Evolutionary conservation across 2,113 vertebrate species (phyloP).

Genomic region (Sander vitreus): DNA sequence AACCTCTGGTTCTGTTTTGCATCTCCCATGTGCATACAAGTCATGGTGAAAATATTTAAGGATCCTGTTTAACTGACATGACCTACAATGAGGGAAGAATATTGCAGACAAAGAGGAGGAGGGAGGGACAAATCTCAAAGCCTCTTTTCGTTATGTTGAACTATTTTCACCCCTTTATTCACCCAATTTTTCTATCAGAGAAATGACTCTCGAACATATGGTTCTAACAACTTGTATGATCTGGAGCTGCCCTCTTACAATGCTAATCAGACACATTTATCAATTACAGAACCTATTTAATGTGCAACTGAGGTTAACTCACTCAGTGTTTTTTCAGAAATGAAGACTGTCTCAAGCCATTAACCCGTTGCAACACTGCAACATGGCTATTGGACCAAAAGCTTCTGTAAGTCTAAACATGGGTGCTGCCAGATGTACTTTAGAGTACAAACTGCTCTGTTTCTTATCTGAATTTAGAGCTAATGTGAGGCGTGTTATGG

Average conservation of each 20-base stretch:
- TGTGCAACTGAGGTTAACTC: neutral
- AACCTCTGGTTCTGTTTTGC: slow-evolving; percentile 56
- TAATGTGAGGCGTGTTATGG: slow-evolving; percentile 45
- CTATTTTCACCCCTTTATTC: slow-evolving; percentile 2
- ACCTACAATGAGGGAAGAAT: slow-evolving; percentile 61
- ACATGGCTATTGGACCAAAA: slow-evolving; percentile 3
- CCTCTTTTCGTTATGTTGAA: slow-evolving; percentile 36
- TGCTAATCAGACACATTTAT: neutral
- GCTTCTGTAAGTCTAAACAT: slow-evolving; percentile 23
- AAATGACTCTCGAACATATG: neutral
- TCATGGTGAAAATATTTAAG: slow-evolving; percentile 72
- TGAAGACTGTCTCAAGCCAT: slow-evolving; percentile 1
- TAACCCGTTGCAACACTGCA: slow-evolving; percentile 1
- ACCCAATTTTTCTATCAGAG: neutral
- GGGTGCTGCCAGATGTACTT: neutral
- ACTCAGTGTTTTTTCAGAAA: neutral
- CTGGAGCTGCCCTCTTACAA: neutral
- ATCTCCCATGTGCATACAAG: slow-evolving; percentile 71
- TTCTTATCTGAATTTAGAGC: slow-evolving; percentile 45
- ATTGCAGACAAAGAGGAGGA: slow-evolving; percentile 11
- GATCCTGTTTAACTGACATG: slow-evolving; percentile 61
- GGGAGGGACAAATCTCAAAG: slow-evolving; percentile 10
- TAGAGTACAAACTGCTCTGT: slow-evolving; percentile 35
- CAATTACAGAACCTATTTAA: neutral
- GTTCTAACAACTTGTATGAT: neutral